phyloP scores from a whole-genome alignment of 1,140 invertebrate species.

The Eubasilissa regina region DNA sequence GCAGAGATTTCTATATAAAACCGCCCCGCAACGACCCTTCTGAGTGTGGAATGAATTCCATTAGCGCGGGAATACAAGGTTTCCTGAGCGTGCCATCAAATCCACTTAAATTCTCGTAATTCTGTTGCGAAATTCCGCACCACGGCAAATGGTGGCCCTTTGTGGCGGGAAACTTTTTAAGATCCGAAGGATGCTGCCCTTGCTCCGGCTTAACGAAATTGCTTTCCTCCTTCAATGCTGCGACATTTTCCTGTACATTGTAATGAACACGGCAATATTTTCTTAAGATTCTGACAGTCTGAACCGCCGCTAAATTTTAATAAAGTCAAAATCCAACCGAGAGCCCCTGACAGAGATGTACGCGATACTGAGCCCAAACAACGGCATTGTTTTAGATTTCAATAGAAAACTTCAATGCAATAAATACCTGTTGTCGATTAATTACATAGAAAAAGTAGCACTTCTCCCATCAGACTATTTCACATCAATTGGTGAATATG shows the following conservation, averaged over 20 bases:
- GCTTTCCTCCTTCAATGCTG: conserved; percentile 37
- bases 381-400: too few relatives aligned
- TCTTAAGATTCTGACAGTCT: conserved; percentile 9
- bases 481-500: too few relatives aligned
- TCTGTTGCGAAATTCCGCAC: conserved; percentile 51
- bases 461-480: too few relatives aligned
- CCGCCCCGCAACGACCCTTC: conserved; percentile 31
- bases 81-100: conserved; percentile 52
- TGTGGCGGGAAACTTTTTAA: conserved; percentile 44
- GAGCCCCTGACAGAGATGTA: too few relatives aligned
- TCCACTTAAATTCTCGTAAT: conserved; percentile 60
- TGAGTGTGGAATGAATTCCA: conserved; percentile 57
- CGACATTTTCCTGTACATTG: conserved; percentile 16
- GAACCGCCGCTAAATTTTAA: too few relatives aligned
- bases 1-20: conserved; percentile 40
- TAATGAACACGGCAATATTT: conserved; percentile 39
- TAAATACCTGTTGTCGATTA: too few relatives aligned
- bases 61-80: conserved; percentile 49
- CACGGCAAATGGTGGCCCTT: conserved; percentile 35
- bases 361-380: too few relatives aligned
- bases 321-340: too few relatives aligned
- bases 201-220: conserved; percentile 54
- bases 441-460: too few relatives aligned
- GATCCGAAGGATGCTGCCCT: conserved; percentile 31
- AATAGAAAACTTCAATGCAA: too few relatives aligned